Evolutionary conservation across 2,888 invertebrate species (phyloP), one percentile per base, ranked within the genome.

Genomic region (Andrena fulva): DNA sequence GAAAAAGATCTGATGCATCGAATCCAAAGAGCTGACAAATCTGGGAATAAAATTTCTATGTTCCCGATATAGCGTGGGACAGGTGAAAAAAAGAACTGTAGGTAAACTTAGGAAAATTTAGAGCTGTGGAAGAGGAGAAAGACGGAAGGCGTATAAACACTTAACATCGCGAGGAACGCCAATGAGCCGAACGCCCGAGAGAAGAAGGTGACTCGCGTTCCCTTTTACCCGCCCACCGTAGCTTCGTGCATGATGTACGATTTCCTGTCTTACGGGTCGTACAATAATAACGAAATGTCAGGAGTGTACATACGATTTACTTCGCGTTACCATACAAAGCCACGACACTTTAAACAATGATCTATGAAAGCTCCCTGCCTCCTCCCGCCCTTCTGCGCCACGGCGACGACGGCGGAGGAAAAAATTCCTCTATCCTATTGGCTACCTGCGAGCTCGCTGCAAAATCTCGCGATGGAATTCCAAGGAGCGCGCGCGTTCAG

Each of bases 201-300:
- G 85, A 81, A 80, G 84, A 88, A 82, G 83, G 83, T 85, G 87
- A 89, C 89, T 89, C 77, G 56, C 56, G 88, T 89, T 87, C 89
- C 84, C 89, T 89, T 89, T 88, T 88, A 87, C 87, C 87, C 88
- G 89, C 88, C 88, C 89, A 88, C 88, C 85, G 88, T 82, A 81
- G 84, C 85, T 86, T 87, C 87, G 83, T 74, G 83, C 86, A 87
- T 89, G 88, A 88, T 88, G 89, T 89, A 88, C 86, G 88, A 89
- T 89, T 88, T 88, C 88, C 88, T 88, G 88, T 89, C 89, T 85
- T 86, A 84, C 87, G 84, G 83, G 74, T 73, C 84, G 84, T 87
- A 89, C 86, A 87, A 89, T 87, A 88, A 87, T 89, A 89, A 89
- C 89, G 84, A 88, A 88, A 88, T 87, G 89, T 89, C 88, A 89